Evolutionary conservation across 1,140 invertebrate genomes (phyloP).

Genomic region (Armadillidium nasatum): DNA sequence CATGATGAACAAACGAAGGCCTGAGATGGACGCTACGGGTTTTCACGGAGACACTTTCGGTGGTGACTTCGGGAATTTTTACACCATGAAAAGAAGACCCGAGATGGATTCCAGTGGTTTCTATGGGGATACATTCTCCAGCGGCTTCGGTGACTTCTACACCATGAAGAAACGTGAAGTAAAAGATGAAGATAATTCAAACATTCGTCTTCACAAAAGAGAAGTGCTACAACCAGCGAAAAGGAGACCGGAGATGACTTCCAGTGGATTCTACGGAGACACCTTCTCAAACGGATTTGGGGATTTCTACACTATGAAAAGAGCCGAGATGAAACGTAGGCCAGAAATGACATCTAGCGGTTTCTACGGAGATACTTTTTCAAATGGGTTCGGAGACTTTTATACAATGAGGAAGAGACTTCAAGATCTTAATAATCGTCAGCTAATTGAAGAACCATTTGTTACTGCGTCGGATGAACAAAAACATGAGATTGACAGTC

Average conservation of each 20-base stretch:
- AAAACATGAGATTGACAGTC: too few relatives aligned
- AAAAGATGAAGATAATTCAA: neutral
- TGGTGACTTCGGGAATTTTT: slow-evolving; percentile 54
- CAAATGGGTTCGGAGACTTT: slow-evolving; percentile 53
- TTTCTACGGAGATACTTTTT: slow-evolving; percentile 55
- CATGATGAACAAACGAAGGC: slow-evolving; percentile 46
- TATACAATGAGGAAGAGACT: slow-evolving; percentile 51
- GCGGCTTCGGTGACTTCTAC: slow-evolving; percentile 54
- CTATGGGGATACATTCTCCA: slow-evolving; percentile 53
- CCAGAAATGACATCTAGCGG: slow-evolving; percentile 51
- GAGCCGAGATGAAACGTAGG: slow-evolving; percentile 43
- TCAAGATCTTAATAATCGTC: neutral
- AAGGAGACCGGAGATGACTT: slow-evolving; percentile 46
- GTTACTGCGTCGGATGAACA: too few relatives aligned
- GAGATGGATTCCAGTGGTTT: slow-evolving; percentile 44
- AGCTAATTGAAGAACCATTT: too few relatives aligned
- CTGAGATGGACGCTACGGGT: slow-evolving; percentile 52
- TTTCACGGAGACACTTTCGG: slow-evolving; percentile 55
- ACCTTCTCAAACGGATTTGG: slow-evolving; percentile 50
- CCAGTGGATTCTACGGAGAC: slow-evolving; percentile 48
- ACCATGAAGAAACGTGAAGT: slow-evolving; percentile 50
- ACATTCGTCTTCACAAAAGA: neutral
- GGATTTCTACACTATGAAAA: slow-evolving; percentile 51
- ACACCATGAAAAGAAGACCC: slow-evolving; percentile 50
- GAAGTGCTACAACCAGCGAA: slow-evolving; percentile 17